Base-by-base conservation (phyloP, 1,140 invertebrate genomes). In the Rhopalosiphum maidis region DNA sequence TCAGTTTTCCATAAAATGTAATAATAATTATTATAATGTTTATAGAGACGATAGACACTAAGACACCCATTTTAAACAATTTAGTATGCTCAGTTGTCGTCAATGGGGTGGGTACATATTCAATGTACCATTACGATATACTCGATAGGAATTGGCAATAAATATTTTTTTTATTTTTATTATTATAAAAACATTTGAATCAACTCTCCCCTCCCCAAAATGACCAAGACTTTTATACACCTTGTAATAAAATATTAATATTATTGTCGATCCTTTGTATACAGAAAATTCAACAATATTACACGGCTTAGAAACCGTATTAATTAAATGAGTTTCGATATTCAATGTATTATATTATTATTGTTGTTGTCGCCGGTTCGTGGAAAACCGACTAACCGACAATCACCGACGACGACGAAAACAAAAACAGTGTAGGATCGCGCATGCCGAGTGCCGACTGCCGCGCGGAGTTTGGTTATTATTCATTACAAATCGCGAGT, bases 31-130 rank as follows among this genome's bases (percentile, higher is more conserved):
- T 77, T n/a, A 77, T 1, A 15, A 11, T 11, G 46, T 77, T 77
- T 77, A 30, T n/a, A n/a, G 1, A 77, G 1, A 77, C 5, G 5
- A 18, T 6, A 21, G 30, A n/a, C 15, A n/a, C 15, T 15, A 2
- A 21, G 30, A n/a, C 15, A n/a, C 15, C 30, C 11, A 77, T n/a
- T 77, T 68, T 77, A 77, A 1, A 77, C 15, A 6, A 5, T n/a
- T 77, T n/a, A n/a, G 30, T 5, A 77, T 5, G 15, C 11, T 0
- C 30, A 77, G 23, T n/a, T 3, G 0, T n/a, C 5, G 0, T n/a
- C 1, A n/a, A 68, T 68, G 9, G 15, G 48, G 30, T 18, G 15
- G 15, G 15, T 30, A n/a, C 30, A 30, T n/a, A 15, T 30, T 68
- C 30, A 3, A 30, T 68, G 30, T n/a, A 25, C 3, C 60, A 15